Evolutionary conservation across 2,797 vertebrate genomes (phyloP).

Genomic region (Ciconia nigra): DNA sequence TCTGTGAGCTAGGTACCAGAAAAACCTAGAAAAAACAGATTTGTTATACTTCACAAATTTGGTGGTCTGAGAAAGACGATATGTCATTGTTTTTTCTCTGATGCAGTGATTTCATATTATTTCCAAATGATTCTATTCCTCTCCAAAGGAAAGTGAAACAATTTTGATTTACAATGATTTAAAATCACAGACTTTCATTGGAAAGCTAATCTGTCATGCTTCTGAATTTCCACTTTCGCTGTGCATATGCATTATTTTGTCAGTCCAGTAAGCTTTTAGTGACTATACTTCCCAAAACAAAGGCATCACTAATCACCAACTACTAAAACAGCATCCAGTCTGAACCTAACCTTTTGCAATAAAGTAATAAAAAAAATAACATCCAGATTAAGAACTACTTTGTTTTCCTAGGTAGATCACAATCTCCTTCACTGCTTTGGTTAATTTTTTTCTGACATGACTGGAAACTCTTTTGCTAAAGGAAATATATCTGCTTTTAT

Average conservation of each 20-base stretch:
- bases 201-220: not conserved
- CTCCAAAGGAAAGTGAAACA: not conserved
- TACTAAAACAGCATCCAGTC: not conserved
- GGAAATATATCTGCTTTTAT: not conserved
- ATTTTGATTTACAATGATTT: not conserved
- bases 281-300: not conserved
- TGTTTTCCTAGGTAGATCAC: not conserved
- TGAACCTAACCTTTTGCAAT: not conserved
- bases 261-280: not conserved
- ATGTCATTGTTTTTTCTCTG: not conserved
- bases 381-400: not conserved
- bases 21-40: not conserved
- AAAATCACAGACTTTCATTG: not conserved
- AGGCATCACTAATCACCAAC: not conserved
- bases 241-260: not conserved
- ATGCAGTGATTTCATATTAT: constrained; percentile 31
- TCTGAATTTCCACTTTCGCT: not conserved
- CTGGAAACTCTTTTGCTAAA: not conserved
- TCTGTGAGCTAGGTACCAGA: not conserved
- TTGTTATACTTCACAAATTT: not conserved
- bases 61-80: not conserved
- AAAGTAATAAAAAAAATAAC: not conserved
- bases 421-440: not conserved
- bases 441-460: not conserved
- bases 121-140: constrained; percentile 12